Evolutionary conservation across 2,888 invertebrate species (phyloP), one percentile per base, ranked within the genome.

Genomic region (Polymixis flavicincta): DNA sequence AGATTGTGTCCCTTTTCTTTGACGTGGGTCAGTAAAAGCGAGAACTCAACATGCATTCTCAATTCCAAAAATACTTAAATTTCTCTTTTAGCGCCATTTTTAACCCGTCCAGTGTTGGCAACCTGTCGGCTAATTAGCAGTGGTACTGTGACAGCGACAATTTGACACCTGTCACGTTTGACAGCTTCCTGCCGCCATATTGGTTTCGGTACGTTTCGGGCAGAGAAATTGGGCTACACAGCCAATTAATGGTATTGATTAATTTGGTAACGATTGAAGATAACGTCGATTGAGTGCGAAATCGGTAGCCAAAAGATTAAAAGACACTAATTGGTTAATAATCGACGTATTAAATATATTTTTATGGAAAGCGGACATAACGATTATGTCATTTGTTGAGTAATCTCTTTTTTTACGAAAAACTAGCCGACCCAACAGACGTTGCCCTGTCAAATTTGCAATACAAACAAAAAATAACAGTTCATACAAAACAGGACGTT

Each of bases 151-250:
- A 76, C 86, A 81, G 80, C 72, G 83, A 84, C 85, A 84, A 80
- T 85, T 85, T 88, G 89, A 88, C 88, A 89, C 83, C 85, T 89
- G 89, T 86, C 89, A 88, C 81, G 74, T 76, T 75, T 80, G 87
- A 85, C 87, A 85, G 86, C 84, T 87, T 84, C 82, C 86, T 84
- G 81, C 72, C 74, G 76, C 79, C 82, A 78, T 82, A 78, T 79
- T 76, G 71, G 73, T 80, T 82, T 67, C 13, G 76, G 45, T 69
- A 54, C 61, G 64, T 70, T 59, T 22, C 67, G 67, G 11, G 74
- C 72, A 60, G 83, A 76, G 82, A 85, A 85, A 85, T 84, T 85
- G 37, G 82, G 71, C 63, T 73, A 64, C 32, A 74, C 74, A 70
- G 71, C 69, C 71, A 80, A 80, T 78, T 80, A 82, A 64, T 63